Percentiles rank a stretch among this genome's conserved stretches.
Evolutionary conservation across 2,797 vertebrate species (phyloP).

Genomic region (Gorsachius magnificus): DNA sequence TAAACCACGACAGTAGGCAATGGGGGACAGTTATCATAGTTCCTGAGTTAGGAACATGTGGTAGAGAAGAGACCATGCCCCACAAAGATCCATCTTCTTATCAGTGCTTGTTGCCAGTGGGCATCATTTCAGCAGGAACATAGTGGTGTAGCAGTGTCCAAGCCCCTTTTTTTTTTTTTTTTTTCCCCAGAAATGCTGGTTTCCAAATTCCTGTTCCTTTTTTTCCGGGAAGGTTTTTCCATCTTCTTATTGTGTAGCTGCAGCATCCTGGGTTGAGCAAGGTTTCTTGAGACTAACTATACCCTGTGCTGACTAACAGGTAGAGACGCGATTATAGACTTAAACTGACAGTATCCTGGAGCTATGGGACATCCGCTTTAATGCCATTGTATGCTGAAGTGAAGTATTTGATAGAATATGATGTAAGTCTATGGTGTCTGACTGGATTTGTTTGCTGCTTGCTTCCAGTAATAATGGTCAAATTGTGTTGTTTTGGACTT

Average conservation of each 20-base stretch:
- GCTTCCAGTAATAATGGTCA: neutral
- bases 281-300: neutral
- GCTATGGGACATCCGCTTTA: neutral
- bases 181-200: neutral
- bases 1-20: no score
- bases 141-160: neutral
- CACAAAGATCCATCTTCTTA: neutral
- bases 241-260: no score
- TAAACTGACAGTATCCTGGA: neutral
- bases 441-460: neutral
- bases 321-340: neutral
- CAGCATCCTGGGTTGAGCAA: no score
- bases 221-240: no score
- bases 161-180: neutral
- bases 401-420: neutral
- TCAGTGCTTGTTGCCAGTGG: neutral
- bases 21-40: neutral
- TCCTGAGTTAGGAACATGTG: neutral
- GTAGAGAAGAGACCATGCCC: neutral
- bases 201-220: neutral
- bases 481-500: neutral
- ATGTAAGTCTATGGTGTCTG: neutral
- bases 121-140: neutral
- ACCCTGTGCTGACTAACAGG: neutral
- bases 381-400: neutral